These are phyloP conservation scores for Siderastrea siderea DNA, from an alignment of 92 coral and sea anemone species.

Conservation along the genomic window DNA sequence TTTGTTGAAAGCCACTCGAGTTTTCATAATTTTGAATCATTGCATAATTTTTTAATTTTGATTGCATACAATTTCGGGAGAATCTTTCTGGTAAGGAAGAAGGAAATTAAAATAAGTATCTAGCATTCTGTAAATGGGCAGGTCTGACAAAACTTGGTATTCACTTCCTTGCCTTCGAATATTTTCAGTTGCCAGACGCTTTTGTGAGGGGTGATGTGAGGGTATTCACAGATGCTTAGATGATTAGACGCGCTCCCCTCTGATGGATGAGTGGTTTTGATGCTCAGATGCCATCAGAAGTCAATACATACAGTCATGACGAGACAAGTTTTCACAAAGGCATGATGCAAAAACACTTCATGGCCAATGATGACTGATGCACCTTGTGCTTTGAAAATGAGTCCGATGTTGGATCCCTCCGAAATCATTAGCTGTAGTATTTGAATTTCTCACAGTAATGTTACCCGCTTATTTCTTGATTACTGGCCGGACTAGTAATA, in stretches of 20 bases:
- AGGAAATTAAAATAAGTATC: neutral
- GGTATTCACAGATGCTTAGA: slow-evolving; percentile 73
- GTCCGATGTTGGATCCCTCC: slow-evolving; percentile 44
- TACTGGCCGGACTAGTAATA: neutral
- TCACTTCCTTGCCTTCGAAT: slow-evolving; percentile 76
- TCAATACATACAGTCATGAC: slow-evolving; percentile 39
- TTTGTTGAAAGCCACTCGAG: too few species aligned
- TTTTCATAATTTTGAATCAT: too few species aligned
- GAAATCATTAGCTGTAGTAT: slow-evolving; percentile 49
- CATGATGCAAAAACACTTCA: slow-evolving; percentile 54
- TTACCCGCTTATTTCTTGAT: neutral
- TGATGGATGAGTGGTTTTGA: slow-evolving; percentile 62
- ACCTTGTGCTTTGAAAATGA: slow-evolving; percentile 33
- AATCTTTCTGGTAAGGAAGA: neutral
- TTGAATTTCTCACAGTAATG: slow-evolving; percentile 10
- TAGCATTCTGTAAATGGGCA: neutral
- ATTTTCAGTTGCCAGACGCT: slow-evolving; percentile 64
- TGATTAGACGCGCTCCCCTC: slow-evolving; percentile 59
- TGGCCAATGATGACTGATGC: slow-evolving; percentile 43
- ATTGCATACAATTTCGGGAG: neutral
- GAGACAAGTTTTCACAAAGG: slow-evolving; percentile 60
- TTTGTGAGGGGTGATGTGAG: slow-evolving; percentile 66
- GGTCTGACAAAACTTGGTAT: slow-evolving; percentile 45
- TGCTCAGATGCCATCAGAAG: slow-evolving; percentile 59
- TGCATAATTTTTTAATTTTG: neutral